A percentile compares a stretch with the other conserved stretches of the same genome.
phyloP scores from a whole-genome alignment of 2,888 invertebrate genomes.

The Netelia fuscicornis region DNA sequence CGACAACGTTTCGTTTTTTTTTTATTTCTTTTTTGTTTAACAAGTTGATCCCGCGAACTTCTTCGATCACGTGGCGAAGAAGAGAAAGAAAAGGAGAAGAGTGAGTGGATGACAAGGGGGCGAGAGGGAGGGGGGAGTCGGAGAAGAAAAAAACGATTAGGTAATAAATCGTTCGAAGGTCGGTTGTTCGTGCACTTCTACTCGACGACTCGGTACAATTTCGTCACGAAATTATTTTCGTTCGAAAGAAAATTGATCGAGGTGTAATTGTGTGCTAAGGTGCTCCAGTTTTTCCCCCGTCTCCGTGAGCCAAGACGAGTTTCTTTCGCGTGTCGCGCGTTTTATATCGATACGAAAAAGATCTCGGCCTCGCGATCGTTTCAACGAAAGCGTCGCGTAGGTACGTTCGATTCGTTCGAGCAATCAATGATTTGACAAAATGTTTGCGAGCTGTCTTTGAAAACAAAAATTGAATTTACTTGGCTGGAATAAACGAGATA shows the following conservation, averaged over 20 bases:
- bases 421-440: not conserved
- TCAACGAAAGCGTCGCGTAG: conserved; percentile 6
- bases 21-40: conserved; percentile 3
- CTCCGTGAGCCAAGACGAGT: conserved; percentile 11
- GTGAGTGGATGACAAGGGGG: too few species aligned
- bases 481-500: not conserved
- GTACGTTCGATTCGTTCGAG: not conserved
- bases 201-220: conserved; percentile 2
- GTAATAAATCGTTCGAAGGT: conserved; percentile 58
- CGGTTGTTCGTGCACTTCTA: conserved; percentile 1
- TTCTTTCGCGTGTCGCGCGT: conserved; percentile 2
- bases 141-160: conserved; percentile 28
- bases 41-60: conserved; percentile 46
- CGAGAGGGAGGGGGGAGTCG: too few species aligned
- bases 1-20: conserved; percentile 36
- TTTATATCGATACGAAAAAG: conserved; percentile 8
- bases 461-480: not conserved
- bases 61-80: conserved; percentile 31
- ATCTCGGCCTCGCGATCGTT: conserved; percentile 17
- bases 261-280: conserved; percentile 36
- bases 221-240: conserved; percentile 26
- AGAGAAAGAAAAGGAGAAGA: conserved; percentile 6
- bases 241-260: conserved; percentile 28
- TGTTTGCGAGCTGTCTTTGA: not conserved
- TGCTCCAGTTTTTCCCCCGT: conserved; percentile 52